Base-by-base conservation (phyloP, 2,888 invertebrate genomes). In the Kuschelorhynchus macadamiae region DNA sequence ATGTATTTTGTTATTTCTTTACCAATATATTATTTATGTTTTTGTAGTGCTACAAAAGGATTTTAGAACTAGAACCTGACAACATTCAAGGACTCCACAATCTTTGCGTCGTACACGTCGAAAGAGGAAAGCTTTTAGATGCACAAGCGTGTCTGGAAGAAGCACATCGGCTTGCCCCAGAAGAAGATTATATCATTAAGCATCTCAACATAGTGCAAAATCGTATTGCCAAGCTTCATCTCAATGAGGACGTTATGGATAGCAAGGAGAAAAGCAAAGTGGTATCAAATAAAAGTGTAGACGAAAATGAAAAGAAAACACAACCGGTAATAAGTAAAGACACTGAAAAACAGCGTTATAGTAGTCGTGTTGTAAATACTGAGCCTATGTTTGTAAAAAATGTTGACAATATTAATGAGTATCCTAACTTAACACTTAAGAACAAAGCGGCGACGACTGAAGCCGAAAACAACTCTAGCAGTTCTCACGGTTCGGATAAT, bases 51-150 rank as follows among this genome's bases (percentile, higher is more conserved):
- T 98, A 98, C 85, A 90, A 91, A 57, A 90, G 91, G 71, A 97
- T 98, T 74, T 84, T 97, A 11, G 91, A 92, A 76, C 83, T 94
- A 71, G 97, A 98, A 76, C 92, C 97, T 0, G 90, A 91, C 74
- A 96, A 97, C 82, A 93, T 96, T 70, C 97, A 97, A 85, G 97
- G 96, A 0, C 86, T 95, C 42, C 98, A 98, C 86, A 98, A 98
- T 84, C 87, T 98, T 18, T 98, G 98, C 84, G 98, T 98, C 5
- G 97, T 98, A 0, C 93, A 93, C 75, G 97, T 98, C 4, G 97
- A 98, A 83, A 88, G 94, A 33, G 96, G 96, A 8, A 91, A 93
- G 77, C 86, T 98, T 21, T 87, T 90, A n/a, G 86, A 89, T 57
- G 98, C 97, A 0, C 94, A 94, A 74, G 88, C 90, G 55, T 98